Percentiles rank a stretch among this genome's conserved stretches.
phyloP scores from a whole-genome alignment of 2,888 invertebrate genomes.

The Protonemura montana region DNA sequence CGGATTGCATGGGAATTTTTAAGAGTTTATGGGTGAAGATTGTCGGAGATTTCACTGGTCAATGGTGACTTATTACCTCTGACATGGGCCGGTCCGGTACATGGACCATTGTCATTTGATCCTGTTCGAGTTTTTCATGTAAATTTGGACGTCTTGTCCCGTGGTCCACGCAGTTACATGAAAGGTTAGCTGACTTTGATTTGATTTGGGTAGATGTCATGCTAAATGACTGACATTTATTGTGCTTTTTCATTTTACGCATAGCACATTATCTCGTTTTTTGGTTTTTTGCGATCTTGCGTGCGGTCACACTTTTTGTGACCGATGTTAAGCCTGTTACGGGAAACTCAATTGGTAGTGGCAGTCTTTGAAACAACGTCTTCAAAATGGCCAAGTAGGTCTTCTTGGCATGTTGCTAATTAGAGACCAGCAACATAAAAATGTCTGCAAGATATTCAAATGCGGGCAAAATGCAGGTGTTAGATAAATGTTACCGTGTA shows the following conservation, averaged over 20 bases:
- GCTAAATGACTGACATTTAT: neutral
- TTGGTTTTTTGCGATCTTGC: neutral
- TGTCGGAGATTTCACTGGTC: neutral
- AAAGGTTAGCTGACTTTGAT: neutral
- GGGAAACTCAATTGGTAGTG: neutral
- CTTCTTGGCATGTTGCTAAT: neutral
- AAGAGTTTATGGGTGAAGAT: neutral
- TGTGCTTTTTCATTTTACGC: too few relatives aligned
- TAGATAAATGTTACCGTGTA: neutral
- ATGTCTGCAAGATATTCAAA: neutral
- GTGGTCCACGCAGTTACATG: neutral
- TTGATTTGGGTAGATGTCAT: neutral
- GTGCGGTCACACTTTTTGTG: neutral
- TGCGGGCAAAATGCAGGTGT: conserved; percentile 12
- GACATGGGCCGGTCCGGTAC: neutral
- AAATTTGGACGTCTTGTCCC: neutral
- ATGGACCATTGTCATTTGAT: neutral
- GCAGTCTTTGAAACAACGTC: neutral
- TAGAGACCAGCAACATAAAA: neutral
- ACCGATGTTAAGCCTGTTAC: neutral
- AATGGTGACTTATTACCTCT: neutral
- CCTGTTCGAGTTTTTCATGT: neutral
- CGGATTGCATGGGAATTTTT: neutral
- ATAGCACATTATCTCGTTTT: too few relatives aligned
- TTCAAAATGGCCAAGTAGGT: neutral